These are phyloP conservation scores for Hoplias malabaricus DNA, from an alignment of 2,113 vertebrate species.

Conservation along the genomic window DNA sequence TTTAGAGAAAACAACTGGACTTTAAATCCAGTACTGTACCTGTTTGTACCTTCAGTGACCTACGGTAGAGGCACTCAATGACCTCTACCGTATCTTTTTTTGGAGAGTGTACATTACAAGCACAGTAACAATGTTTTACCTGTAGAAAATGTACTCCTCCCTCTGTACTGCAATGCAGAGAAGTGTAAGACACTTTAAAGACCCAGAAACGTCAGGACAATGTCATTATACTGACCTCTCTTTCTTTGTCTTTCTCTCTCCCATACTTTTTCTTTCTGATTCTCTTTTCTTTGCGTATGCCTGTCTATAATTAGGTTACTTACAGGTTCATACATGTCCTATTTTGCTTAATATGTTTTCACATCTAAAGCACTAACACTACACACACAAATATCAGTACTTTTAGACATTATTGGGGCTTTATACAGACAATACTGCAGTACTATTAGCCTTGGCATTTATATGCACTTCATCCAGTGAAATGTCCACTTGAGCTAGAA, in stretches of 20 bases:
- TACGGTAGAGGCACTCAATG: too few relatives aligned
- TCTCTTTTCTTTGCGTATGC: not conserved
- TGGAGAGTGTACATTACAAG: too few relatives aligned
- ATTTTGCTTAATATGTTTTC: not conserved
- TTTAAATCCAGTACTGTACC: too few relatives aligned
- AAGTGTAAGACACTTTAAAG: slow-evolving; percentile 24
- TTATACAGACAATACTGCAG: not conserved
- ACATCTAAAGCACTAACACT: not conserved
- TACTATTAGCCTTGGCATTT: not conserved
- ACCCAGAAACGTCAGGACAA: slow-evolving; percentile 50
- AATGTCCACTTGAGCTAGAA: not conserved
- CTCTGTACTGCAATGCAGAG: slow-evolving; percentile 38
- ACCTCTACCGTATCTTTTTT: too few relatives aligned
- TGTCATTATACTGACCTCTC: slow-evolving; percentile 28
- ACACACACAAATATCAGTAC: not conserved
- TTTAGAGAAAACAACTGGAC: too few relatives aligned
- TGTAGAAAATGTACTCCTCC: not conserved
- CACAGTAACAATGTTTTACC: not conserved
- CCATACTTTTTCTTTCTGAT: not conserved
- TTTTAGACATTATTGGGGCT: not conserved
- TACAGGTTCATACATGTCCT: not conserved
- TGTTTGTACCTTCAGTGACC: too few relatives aligned
- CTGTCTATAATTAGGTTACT: too few relatives aligned
- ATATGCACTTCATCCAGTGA: not conserved
- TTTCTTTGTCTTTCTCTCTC: not conserved